A percentile compares a stretch with the other conserved stretches of the same genome.
Conservation (phyloP, 2,888 invertebrate genomes). For the Leptinotarsa tumamoca region DNA sequence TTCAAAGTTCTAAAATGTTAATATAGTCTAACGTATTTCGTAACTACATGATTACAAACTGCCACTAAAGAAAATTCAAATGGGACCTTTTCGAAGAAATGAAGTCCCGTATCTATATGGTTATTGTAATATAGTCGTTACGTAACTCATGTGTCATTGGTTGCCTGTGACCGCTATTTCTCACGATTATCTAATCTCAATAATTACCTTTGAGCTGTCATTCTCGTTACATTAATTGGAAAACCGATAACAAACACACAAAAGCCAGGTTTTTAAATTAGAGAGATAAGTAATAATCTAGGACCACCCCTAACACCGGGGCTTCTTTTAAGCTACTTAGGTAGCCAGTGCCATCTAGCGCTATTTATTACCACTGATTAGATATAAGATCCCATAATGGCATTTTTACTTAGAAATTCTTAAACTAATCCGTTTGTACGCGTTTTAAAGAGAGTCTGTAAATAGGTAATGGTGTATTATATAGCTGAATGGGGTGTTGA, state of each 20-base stretch:
- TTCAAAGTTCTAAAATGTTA: no score
- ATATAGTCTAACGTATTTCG: no score
- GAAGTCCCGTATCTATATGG: not conserved
- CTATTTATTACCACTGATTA: slow-evolving; percentile 40
- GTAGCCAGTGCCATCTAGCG: slow-evolving; percentile 39
- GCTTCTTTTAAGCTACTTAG: slow-evolving; percentile 44
- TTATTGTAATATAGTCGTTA: slow-evolving; percentile 13
- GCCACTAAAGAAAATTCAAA: no score
- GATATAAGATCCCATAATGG: slow-evolving; percentile 22
- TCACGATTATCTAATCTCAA: slow-evolving; percentile 42
- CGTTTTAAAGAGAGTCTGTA: slow-evolving; percentile 11
- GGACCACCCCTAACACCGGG: slow-evolving; percentile 47
- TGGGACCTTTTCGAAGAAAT: no score
- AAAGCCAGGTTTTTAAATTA: slow-evolving; percentile 46
- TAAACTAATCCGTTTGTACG: slow-evolving; percentile 14
- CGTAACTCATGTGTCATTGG: slow-evolving; percentile 9
- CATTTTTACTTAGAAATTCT: slow-evolving; percentile 19
- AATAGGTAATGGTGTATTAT: slow-evolving; percentile 26
- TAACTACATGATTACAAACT: no score
- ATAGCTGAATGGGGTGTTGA: slow-evolving; percentile 2
- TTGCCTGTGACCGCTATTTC: slow-evolving; percentile 28
- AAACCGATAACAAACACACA: slow-evolving; percentile 44
- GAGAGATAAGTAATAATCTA: slow-evolving; percentile 45
- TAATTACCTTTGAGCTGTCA: slow-evolving; percentile 45
- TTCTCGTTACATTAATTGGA: slow-evolving; percentile 44